phyloP scores from a whole-genome alignment of 2,888 invertebrate species.

The Caenorhabditis uteleia region DNA sequence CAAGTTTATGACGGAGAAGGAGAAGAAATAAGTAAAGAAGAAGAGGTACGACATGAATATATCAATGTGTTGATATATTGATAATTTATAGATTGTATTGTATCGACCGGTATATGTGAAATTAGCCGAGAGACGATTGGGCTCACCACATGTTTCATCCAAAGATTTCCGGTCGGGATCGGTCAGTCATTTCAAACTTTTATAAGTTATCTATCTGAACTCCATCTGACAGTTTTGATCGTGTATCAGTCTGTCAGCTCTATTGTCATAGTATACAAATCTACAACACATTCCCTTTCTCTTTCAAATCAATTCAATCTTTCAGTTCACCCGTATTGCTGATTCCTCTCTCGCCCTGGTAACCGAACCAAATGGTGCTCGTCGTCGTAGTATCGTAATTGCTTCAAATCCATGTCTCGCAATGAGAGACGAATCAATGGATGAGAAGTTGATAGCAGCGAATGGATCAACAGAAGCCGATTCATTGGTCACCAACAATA shows the following conservation, averaged over 20 bases:
- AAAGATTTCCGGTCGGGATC: slow-evolving; percentile 51
- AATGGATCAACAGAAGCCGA: slow-evolving; percentile 9
- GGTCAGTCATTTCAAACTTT: slow-evolving; percentile 20
- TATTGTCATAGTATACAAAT: no score
- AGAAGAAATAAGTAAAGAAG: slow-evolving; percentile 57
- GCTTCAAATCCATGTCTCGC: slow-evolving; percentile 39
- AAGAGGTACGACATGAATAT: slow-evolving; percentile 47
- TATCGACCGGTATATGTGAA: slow-evolving; percentile 66
- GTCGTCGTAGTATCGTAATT: slow-evolving; percentile 39
- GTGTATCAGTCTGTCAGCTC: no score
- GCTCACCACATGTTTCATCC: slow-evolving; percentile 41
- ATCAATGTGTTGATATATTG: no score
- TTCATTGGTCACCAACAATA: slow-evolving; percentile 32
- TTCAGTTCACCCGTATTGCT: slow-evolving; percentile 49
- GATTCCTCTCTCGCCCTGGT: slow-evolving; percentile 49
- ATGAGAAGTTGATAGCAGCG: slow-evolving; percentile 28
- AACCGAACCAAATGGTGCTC: slow-evolving; percentile 50
- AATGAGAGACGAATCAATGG: slow-evolving; percentile 35
- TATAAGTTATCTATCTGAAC: background rate
- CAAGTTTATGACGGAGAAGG: slow-evolving; percentile 74
- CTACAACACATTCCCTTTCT: slow-evolving; percentile 3
- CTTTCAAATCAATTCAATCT: no score
- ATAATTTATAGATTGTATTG: slow-evolving; percentile 56
- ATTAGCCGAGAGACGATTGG: slow-evolving; percentile 39
- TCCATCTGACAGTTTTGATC: no score